phyloP scores from a whole-genome alignment of 2,888 invertebrate species.

The Drosophila mimetica region DNA sequence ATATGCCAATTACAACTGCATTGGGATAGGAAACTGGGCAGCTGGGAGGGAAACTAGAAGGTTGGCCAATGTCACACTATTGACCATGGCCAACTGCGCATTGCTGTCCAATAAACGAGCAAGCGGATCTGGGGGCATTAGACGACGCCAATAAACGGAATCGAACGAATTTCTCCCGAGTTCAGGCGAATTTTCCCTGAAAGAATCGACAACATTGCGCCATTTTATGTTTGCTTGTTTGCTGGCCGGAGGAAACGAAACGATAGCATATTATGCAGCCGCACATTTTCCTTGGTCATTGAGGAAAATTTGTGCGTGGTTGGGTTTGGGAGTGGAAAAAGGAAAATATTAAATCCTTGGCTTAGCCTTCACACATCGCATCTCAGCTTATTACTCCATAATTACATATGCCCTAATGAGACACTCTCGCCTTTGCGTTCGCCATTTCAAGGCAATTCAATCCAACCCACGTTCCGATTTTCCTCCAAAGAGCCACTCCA shows the following conservation, averaged over 20 bases:
- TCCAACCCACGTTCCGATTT: constrained; percentile 6
- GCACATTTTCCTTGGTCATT: constrained; percentile 59
- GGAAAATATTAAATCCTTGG: constrained; percentile 31
- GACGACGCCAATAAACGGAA: constrained; percentile 25
- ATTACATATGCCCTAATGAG: constrained; percentile 49
- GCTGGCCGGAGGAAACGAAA: constrained; percentile 59
- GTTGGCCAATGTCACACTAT: constrained; percentile 59
- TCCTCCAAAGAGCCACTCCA: constrained; percentile 3
- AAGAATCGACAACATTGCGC: constrained; percentile 57
- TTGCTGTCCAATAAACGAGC: constrained; percentile 42
- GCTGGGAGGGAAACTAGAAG: background rate
- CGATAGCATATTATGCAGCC: constrained; percentile 69
- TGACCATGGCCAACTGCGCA: constrained; percentile 61
- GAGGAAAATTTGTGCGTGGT: constrained; percentile 24
- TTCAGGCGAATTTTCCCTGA: constrained; percentile 7
- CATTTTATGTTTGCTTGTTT: constrained; percentile 60
- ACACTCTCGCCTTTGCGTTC: background rate
- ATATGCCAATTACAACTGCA: constrained; percentile 71
- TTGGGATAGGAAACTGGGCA: constrained; percentile 5
- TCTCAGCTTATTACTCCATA: constrained; percentile 35
- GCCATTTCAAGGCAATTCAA: constrained; percentile 9
- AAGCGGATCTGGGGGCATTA: constrained; percentile 33
- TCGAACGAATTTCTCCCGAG: constrained; percentile 9
- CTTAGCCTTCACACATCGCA: constrained; percentile 21
- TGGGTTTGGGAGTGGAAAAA: background rate